Base-by-base conservation (phyloP, 2,888 invertebrate species). In the Pandemis cinnamomeana region DNA sequence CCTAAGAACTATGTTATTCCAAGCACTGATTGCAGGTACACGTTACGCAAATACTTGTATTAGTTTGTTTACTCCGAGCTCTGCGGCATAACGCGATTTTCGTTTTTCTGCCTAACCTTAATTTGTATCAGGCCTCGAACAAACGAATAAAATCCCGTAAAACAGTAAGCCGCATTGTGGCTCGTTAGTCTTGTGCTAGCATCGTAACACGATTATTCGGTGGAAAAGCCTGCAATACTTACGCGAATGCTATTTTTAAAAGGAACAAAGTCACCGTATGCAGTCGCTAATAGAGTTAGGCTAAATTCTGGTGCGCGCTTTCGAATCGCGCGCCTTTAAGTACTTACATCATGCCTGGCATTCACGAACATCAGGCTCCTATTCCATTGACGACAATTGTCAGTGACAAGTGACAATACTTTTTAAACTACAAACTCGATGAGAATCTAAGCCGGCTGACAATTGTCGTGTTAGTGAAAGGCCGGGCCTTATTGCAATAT, bases 1-100 rank as follows among this genome's bases (percentile, higher is more conserved):
- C 27, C 27, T 36, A 36, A 36, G 27, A 36, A 36, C 27, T 36
- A 36, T 4, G 27, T 36, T 61, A 41, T 48, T 7, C 13, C 3
- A 5, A 46, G 20, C 44, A 53, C 15, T 71, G 66, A 60, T 71
- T 60, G 64, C 53, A 62, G 61, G 64, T 46, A 53, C 71, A 71
- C 63, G 71, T 55, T 46, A 48, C 58, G 41, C 15, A 71, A 64
- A 64, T 48, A 66, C 46, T 64, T 71, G 4, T 58, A 58, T 66
- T 46, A 15, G 46, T 60, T 60, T 46, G 46, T 66, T 60, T 41
- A 8, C 66, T 41, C 41, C 7, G 48, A 15, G 68, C 10, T 20
- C 44, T 13, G 27, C 27, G 27, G 27, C 63, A 44, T 63, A 13
- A 46, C 11, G 44, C 27, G 58, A 51, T 68, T 60, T 44, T 46